These are phyloP conservation scores for Campopleginae sp. DNA, from an alignment of 2,888 invertebrate species.

Conservation along the genomic window DNA sequence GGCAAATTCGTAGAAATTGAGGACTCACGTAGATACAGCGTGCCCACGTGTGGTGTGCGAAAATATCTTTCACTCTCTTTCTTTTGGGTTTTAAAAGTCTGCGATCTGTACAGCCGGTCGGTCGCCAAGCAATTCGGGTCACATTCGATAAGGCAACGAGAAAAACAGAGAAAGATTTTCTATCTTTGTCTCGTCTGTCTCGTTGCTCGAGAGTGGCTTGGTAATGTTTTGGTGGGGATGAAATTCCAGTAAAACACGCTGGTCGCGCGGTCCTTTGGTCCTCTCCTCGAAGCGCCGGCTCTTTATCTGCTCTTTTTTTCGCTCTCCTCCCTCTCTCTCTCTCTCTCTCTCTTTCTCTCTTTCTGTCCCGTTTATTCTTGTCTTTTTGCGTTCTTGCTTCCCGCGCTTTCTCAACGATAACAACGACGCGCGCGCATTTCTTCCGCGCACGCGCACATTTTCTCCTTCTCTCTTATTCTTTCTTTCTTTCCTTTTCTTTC, in stretches of 20 bases:
- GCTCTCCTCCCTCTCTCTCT: constrained; percentile 16
- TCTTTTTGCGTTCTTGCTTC: constrained; percentile 54
- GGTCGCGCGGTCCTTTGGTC: constrained; percentile 52
- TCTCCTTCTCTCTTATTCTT: constrained; percentile 37
- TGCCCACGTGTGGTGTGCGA: not conserved
- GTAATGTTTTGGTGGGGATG: constrained; percentile 27
- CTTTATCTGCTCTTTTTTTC: constrained; percentile 37
- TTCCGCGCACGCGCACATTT: constrained; percentile 46
- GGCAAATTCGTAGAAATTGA: too few relatives aligned
- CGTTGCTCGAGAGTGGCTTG: constrained; percentile 20
- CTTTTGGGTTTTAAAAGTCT: constrained; percentile 41
- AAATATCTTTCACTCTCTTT: constrained; percentile 42
- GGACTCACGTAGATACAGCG: not conserved
- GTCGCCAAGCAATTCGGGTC: constrained; percentile 59
- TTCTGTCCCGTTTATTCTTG: constrained; percentile 14
- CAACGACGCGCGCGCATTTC: constrained; percentile 56
- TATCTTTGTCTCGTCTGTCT: constrained; percentile 8
- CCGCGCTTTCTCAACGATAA: constrained; percentile 67
- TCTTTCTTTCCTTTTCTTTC: constrained; percentile 34
- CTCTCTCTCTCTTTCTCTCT: constrained; percentile 28
- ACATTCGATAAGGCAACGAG: constrained; percentile 65
- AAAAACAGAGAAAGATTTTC: constrained; percentile 27
- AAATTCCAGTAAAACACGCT: constrained; percentile 61
- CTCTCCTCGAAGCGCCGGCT: constrained; percentile 57
- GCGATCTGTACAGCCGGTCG: constrained; percentile 38